A percentile compares a stretch with the other conserved stretches of the same genome.
phyloP scores from a whole-genome alignment of 2,888 invertebrate genomes.

The Pegoplata infirma region DNA sequence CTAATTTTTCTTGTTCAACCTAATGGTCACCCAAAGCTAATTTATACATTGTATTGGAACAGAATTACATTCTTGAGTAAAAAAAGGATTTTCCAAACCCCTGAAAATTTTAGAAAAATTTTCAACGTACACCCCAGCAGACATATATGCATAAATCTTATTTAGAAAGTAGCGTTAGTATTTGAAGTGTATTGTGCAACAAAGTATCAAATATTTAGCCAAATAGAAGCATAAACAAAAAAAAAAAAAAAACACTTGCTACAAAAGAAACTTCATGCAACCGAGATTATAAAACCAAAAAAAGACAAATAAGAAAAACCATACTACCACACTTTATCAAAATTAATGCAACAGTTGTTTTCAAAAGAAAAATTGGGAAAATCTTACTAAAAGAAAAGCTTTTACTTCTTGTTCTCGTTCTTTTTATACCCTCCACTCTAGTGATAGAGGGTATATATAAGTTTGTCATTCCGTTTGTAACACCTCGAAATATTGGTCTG shows the following conservation, averaged over 20 bases:
- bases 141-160: constrained; percentile 23
- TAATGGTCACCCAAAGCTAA: neutral
- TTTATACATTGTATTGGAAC: neutral
- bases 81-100: neutral
- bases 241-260: neutral
- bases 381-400: neutral
- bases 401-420: neutral
- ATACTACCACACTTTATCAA: neutral
- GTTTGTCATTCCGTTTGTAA: too few relatives aligned
- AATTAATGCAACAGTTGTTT: neutral
- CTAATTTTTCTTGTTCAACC: neutral
- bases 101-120: neutral
- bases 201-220: neutral
- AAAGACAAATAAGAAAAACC: neutral
- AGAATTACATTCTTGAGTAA: neutral
- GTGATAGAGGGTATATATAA: too few relatives aligned
- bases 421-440: neutral
- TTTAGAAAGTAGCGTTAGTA: constrained; percentile 23
- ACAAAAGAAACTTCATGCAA: neutral
- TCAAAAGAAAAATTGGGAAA: neutral
- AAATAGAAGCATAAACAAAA: neutral
- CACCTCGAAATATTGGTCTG: too few relatives aligned
- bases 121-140: neutral
- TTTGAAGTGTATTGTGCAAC: neutral
- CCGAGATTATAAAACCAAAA: too few relatives aligned